Evolutionary conservation across 2,113 vertebrate species (phyloP), one percentile per base, ranked within the genome.

Genomic region (Cebidichthys violaceus): DNA sequence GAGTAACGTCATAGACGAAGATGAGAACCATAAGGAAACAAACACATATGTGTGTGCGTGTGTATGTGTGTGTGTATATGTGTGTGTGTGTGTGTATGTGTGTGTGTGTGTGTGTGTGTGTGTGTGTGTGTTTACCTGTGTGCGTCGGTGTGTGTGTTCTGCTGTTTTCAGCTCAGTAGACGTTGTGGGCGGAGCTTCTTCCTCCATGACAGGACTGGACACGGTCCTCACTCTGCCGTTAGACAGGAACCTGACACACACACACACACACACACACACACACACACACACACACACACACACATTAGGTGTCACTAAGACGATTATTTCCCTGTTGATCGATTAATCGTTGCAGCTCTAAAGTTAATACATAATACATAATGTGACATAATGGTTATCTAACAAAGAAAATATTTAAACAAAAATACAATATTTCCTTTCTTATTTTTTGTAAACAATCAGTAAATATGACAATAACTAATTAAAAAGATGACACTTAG

Each of bases 211-310:
- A n/a, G 92, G 88, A 76, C 87, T 89, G 60, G 91, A 83, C 6
- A 84, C 76, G 15, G 57, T 69, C 60, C 82, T 92, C 43, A 92
- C 68, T 64, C 84, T 87, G 41, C 94, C 88, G 1, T 94, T 95
- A 27, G 88, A 47, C 60, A 92, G 82, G 77, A 81, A 82, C 69
- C 94, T 94, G 82, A 43, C 35, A 54, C 37, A 77, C 83, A 81
- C 62, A 75, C 60, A 64, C 60, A 54, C 31, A 72, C 68, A 70
- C 68, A 70, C 31, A 54, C 43, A 59, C 35, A 70, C 50, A 71
- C 69, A 71, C 24, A 57, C 27, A 59, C 18, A 77, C 3, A 31
- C 17, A 47, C 47, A 45, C 71, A 62, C 9, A 66, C 64, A 27
- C 65, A 72, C 10, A 39, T n/a, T n/a, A 39, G 37, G 37, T 39